These are phyloP conservation scores for Tauraco erythrolophus DNA, from an alignment of 2,113 vertebrate genomes.

Conservation along the genomic window DNA sequence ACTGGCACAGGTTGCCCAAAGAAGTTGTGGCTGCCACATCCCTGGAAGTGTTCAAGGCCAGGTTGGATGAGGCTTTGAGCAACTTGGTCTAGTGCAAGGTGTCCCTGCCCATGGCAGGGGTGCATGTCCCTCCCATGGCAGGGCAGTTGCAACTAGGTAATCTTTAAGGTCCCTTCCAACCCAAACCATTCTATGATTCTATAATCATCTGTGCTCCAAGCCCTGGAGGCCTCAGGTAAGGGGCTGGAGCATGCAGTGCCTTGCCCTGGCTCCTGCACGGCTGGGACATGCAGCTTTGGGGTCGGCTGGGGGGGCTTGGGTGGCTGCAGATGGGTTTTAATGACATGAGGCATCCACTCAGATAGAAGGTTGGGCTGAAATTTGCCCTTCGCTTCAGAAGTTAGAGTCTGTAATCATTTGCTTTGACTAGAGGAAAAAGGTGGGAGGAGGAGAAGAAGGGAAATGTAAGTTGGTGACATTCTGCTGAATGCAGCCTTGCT, in stretches of 20 bases:
- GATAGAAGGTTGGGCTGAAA: neutral
- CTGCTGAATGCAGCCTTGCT: accelerated
- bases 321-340: neutral
- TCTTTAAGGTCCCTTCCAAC: too few relatives aligned
- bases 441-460: neutral
- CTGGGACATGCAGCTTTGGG: accelerated
- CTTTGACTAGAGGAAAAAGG: neutral
- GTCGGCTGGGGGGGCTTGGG: neutral
- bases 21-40: too few relatives aligned
- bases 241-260: neutral
- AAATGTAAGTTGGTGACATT: neutral
- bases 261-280: neutral
- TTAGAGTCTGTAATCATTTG: neutral
- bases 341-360: neutral
- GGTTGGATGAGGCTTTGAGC: too few relatives aligned
- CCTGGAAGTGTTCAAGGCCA: too few relatives aligned
- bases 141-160: too few relatives aligned
- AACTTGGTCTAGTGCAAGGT: too few relatives aligned
- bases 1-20: too few relatives aligned
- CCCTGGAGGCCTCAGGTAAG: accelerated
- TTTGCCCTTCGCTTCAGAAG: neutral
- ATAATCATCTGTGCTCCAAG: neutral
- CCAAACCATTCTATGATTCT: too few relatives aligned
- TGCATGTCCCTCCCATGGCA: too few relatives aligned
- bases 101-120: too few relatives aligned